Percentiles rank a stretch among this genome's conserved stretches.
These are phyloP conservation scores for Centropyge bicolor DNA, from an alignment of 2,797 vertebrate species.

Conservation along the genomic window DNA sequence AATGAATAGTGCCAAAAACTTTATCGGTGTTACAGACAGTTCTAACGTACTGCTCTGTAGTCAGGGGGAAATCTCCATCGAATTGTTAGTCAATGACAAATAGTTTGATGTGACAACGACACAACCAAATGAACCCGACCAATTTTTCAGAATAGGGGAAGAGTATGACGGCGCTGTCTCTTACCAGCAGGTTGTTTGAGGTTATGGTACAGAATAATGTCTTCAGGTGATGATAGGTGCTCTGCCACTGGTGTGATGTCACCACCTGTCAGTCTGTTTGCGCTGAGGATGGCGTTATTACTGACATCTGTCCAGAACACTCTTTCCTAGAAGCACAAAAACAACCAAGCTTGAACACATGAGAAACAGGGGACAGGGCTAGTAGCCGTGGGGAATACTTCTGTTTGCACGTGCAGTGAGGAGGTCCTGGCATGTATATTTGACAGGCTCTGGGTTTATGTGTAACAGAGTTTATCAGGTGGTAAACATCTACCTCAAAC, in stretches of 20 bases:
- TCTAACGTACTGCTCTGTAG: not conserved
- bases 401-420: not conserved
- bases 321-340: slow-evolving; percentile 82
- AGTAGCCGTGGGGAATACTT: not conserved
- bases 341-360: slow-evolving; percentile 7
- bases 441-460: slow-evolving; percentile 10
- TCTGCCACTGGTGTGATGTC: slow-evolving; percentile 87
- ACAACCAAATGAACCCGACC: not conserved
- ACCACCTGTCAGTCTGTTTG: slow-evolving; percentile 89
- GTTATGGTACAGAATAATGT: slow-evolving; percentile 91
- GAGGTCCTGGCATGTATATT: slow-evolving; percentile 18
- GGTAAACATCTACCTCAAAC: slow-evolving; percentile 87
- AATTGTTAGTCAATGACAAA: slow-evolving; percentile 1
- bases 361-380: not conserved
- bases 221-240: slow-evolving; percentile 89
- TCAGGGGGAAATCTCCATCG: not conserved
- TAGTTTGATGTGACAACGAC: not conserved
- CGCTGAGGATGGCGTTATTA: slow-evolving; percentile 92
- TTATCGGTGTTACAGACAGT: not conserved
- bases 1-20: not conserved
- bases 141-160: not conserved
- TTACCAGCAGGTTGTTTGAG: slow-evolving; percentile 90
- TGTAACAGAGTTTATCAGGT: slow-evolving; percentile 14
- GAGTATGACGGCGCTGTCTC: not conserved
- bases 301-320: slow-evolving; percentile 93